Conservation (phyloP, 2,888 invertebrate genomes). For the Syrphus vitripennis region DNA sequence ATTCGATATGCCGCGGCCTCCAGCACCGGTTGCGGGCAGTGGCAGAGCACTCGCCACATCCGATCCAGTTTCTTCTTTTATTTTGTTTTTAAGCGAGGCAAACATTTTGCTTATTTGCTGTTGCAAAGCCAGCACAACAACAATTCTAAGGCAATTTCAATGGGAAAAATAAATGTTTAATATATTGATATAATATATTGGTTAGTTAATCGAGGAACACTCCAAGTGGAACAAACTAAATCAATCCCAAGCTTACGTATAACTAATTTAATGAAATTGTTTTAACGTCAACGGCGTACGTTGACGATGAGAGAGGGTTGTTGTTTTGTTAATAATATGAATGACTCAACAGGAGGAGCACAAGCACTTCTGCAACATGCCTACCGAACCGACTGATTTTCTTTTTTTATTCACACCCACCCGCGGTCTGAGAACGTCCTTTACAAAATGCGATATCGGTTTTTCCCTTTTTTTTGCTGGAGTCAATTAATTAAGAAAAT, state of each 20-base stretch:
- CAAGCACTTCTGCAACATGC: slow-evolving; percentile 54
- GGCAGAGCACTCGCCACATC: slow-evolving; percentile 82
- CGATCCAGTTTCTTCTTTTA: slow-evolving; percentile 93
- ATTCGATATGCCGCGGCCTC: slow-evolving; percentile 60
- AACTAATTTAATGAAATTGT: not conserved
- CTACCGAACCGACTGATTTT: slow-evolving; percentile 3
- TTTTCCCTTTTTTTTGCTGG: slow-evolving; percentile 3
- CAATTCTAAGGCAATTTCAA: slow-evolving; percentile 21
- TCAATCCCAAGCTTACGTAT: not conserved
- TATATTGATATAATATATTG: not conserved
- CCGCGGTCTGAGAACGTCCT: not conserved
- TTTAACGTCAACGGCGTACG: not conserved
- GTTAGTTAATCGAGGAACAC: not conserved
- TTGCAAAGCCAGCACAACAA: slow-evolving; percentile 60
- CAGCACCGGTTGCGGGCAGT: slow-evolving; percentile 25
- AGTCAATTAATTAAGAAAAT: slow-evolving; percentile 20
- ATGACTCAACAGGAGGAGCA: slow-evolving; percentile 68
- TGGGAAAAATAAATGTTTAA: slow-evolving; percentile 13
- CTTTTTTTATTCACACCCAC: slow-evolving; percentile 18
- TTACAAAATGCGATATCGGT: slow-evolving; percentile 8
- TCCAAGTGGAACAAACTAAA: not conserved
- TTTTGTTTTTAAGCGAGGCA: slow-evolving; percentile 93
- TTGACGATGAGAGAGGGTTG: not conserved
- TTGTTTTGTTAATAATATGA: slow-evolving; percentile 11
- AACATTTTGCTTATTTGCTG: slow-evolving; percentile 84